Evolutionary conservation across 2,797 vertebrate genomes (phyloP).

Genomic region (Smutsia gigantea): DNA sequence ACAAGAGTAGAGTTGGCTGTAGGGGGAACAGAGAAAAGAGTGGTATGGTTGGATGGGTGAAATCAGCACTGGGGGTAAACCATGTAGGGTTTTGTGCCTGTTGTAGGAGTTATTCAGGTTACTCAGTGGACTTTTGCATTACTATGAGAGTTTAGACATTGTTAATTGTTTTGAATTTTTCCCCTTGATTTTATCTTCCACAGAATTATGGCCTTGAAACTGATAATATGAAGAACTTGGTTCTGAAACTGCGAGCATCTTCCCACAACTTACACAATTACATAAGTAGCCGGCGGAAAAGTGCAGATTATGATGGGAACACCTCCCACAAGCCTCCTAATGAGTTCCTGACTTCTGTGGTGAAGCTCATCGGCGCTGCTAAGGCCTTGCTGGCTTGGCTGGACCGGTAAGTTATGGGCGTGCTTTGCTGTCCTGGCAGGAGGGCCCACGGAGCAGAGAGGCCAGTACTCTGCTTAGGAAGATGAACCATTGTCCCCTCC

Average conservation of each 20-base stretch:
- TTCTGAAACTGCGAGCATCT: conserved; percentile 91
- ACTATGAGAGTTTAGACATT: background rate
- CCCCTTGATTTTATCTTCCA: conserved; percentile 55
- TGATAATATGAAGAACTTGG: conserved; percentile 94
- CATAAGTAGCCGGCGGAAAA: conserved; percentile 91
- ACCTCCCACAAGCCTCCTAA: conserved; percentile 93
- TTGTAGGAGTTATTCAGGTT: background rate
- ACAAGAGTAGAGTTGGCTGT: background rate
- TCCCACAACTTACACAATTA: conserved; percentile 92
- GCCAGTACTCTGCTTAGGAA: background rate
- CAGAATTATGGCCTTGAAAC: conserved; percentile 96
- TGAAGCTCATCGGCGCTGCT: conserved; percentile 95
- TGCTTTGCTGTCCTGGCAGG: accelerated
- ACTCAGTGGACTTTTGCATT: background rate
- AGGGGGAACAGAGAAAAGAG: background rate
- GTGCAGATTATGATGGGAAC: conserved; percentile 88
- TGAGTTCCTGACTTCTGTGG: conserved; percentile 95
- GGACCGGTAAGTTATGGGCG: conserved; percentile 89
- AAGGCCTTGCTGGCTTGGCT: conserved; percentile 95
- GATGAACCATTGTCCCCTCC: background rate
- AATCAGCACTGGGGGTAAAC: background rate
- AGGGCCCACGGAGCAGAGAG: background rate
- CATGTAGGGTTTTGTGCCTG: background rate
- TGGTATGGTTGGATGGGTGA: background rate
- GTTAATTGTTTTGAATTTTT: background rate